Evolutionary conservation across 2,888 invertebrate species (phyloP), one percentile per base, ranked within the genome.

Genomic region (Amorpha juglandis): DNA sequence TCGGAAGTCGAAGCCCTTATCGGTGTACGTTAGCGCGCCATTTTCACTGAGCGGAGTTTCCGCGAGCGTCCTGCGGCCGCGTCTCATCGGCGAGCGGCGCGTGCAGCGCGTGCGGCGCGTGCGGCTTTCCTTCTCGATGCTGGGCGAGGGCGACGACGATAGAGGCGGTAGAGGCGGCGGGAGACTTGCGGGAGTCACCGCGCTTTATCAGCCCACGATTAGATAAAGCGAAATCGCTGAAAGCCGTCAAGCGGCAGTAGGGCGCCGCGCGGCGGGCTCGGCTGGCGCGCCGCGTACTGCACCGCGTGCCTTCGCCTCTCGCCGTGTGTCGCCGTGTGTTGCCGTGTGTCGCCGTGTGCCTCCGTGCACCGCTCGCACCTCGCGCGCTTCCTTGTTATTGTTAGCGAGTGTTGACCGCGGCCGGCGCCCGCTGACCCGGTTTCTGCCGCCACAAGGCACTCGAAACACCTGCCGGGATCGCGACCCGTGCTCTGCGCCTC

Each of bases 171-270:
- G 67, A 48, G 53, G 70, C 68, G 62, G 65, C 64, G 69, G 78
- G 78, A 79, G 81, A 78, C 80, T 71, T 68, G 74, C 76, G 74
- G 81, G 78, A 75, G 75, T 76, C 78, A 78, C 72, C 73, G 72
- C 74, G 75, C 78, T 80, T 85, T 89, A 89, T 90, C 89, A 77
- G 79, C 81, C 78, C 69, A 77, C 86, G 90, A 90, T 90, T 90
- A 90, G 90, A 90, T 90, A 90, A 87, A 87, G 88, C 82, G 76
- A 80, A 82, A 80, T 80, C 80, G 84, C 78, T 78, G 73, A 75
- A 75, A 80, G 71, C 77, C 72, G 68, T 71, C 74, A 74, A 67
- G 75, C 76, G 78, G 82, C 87, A 85, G 89, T 85, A 83, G 84
- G 79, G 78, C 70, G 73, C 74, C 77, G 82, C 84, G 79, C 78